Conservation (phyloP, 2,113 vertebrate genomes). For the Bubo blakistoni region DNA sequence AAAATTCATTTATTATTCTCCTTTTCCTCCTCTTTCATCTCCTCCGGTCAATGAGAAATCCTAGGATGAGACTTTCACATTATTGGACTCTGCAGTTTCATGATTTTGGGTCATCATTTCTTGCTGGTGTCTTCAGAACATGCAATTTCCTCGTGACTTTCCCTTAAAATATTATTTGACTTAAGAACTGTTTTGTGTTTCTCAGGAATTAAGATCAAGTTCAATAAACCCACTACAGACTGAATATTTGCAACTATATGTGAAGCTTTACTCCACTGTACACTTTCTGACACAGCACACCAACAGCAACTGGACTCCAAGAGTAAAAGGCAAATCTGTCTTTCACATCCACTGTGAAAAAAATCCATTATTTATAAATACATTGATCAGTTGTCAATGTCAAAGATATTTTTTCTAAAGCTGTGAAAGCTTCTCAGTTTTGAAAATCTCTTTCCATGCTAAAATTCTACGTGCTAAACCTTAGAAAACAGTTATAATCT, state of each 20-base stretch:
- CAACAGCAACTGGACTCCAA: neutral
- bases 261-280: neutral
- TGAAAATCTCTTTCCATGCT: neutral
- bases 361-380: neutral
- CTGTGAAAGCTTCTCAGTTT: neutral
- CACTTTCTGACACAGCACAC: neutral
- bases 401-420: neutral
- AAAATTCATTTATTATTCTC: neutral
- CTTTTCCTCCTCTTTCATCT: neutral
- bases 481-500: neutral
- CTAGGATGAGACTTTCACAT: neutral
- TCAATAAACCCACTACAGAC: neutral
- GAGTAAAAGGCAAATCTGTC: neutral
- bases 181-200: neutral
- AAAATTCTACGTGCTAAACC: neutral
- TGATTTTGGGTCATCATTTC: neutral
- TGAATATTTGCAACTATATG: neutral
- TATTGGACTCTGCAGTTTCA: neutral
- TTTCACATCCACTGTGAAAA: neutral
- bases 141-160: neutral
- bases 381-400: neutral
- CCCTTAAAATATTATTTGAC: neutral
- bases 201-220: neutral
- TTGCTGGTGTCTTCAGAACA: neutral
- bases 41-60: neutral